These are phyloP conservation scores for Megalurothrips usitatus DNA, from an alignment of 2,888 invertebrate genomes.

Conservation along the genomic window DNA sequence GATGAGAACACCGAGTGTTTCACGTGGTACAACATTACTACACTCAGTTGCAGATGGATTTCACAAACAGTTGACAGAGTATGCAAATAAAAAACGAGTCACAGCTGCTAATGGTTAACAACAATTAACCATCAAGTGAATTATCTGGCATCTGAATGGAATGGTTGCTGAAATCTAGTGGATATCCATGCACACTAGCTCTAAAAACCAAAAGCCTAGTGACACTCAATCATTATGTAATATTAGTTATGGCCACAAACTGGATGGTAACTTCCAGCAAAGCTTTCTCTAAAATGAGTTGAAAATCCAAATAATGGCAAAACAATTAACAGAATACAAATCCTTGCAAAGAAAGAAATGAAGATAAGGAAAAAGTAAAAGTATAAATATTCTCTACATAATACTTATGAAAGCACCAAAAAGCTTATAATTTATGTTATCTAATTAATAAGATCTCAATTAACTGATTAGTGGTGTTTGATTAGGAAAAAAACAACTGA, in stretches of 20 bases:
- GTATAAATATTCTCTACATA: neutral
- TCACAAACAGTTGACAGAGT: too few relatives aligned
- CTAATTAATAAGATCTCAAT: constrained; percentile 1
- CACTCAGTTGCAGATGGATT: too few relatives aligned
- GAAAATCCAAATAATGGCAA: neutral
- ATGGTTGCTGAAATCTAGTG: neutral
- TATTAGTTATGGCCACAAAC: constrained; percentile 3
- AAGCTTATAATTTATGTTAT: neutral
- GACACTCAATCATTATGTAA: neutral
- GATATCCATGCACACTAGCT: neutral
- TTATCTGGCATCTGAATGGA: neutral
- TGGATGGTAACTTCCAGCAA: neutral
- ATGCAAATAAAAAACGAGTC: too few relatives aligned
- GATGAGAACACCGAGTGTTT: too few relatives aligned
- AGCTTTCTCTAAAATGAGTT: neutral
- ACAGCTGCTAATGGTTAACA: too few relatives aligned
- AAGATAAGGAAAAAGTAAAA: neutral
- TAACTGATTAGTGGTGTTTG: neutral
- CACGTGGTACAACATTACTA: too few relatives aligned
- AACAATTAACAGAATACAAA: neutral
- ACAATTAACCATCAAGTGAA: neutral
- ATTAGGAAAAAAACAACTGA: constrained; percentile 9
- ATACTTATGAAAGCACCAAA: constrained; percentile 15
- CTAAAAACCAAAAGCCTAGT: neutral
- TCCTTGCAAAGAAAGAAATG: neutral